A percentile compares a stretch with the other conserved stretches of the same genome.
Evolutionary conservation across 2,888 invertebrate genomes (phyloP).

Genomic region (Andricus quercusramuli): DNA sequence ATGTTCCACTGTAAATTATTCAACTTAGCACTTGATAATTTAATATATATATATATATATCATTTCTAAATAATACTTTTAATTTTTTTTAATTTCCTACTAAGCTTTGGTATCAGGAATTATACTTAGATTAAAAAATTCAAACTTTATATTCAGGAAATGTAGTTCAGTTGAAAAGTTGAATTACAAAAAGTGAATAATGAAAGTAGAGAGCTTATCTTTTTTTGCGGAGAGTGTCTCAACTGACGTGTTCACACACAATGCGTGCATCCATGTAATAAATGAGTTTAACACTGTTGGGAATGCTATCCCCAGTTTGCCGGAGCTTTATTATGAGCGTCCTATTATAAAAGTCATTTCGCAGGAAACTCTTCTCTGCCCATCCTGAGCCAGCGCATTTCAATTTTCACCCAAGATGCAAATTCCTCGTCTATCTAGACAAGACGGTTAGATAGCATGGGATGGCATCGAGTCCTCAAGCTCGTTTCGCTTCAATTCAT

Average conservation of each 20-base stretch:
- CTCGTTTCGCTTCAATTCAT: conserved; percentile 65
- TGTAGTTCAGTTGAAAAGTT: neutral
- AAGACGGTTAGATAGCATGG: conserved; percentile 17
- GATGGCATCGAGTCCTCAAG: conserved; percentile 31
- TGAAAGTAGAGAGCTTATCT: neutral
- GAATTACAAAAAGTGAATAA: neutral
- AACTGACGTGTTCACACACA: conserved; percentile 17
- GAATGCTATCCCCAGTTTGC: conserved; percentile 57
- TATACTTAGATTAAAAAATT: neutral
- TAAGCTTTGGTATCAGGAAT: neutral
- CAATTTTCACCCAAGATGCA: conserved; percentile 74
- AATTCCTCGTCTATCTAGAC: conserved; percentile 62
- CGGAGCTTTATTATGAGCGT: conserved; percentile 62
- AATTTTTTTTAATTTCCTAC: neutral
- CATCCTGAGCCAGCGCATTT: conserved; percentile 69
- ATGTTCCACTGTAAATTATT: neutral
- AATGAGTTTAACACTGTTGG: conserved; percentile 38
- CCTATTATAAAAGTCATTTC: conserved; percentile 74
- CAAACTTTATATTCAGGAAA: neutral
- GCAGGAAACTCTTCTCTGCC: conserved; percentile 65
- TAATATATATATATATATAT: neutral
- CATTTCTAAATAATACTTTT: neutral
- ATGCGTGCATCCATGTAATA: conserved; percentile 9
- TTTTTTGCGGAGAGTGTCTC: neutral
- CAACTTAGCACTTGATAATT: neutral